Base-by-base conservation (phyloP, 2,888 invertebrate genomes). In the Nowickia ferox region DNA sequence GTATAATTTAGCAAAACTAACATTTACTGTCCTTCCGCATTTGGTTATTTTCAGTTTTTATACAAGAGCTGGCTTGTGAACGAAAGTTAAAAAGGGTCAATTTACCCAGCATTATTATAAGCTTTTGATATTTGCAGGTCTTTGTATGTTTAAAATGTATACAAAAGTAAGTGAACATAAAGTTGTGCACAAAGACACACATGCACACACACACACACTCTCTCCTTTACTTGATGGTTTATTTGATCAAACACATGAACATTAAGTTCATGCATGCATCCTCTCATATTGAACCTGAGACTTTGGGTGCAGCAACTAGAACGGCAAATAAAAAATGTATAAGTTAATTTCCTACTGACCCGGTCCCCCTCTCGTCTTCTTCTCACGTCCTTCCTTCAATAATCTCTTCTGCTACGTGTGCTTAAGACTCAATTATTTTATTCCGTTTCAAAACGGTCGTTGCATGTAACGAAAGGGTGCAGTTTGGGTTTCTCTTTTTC, bases 71-170 rank as follows among this genome's bases (percentile, higher is more conserved):
- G 10, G 48, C 46, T 30, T 59, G 40, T 71, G 59, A 76, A 80
- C 61, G 38, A 40, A 55, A 53, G 59, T 65, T 69, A 19, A 65
- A 80, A 76, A 66, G 61, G 69, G 79, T 83, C 79, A 86, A 83
- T 86, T 83, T 86, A 72, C 79, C 5, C 72, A 76, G 53, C 55
- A 86, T 83, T 86, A 83, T 83, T 80, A 79, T 76, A 83, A 86
- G 79, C 86, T 75, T 83, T 86, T 72, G 59, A 79, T 86, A 83
- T 86, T 86, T 66, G 71, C 85, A 78, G 81, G 77, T 69, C 74
- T n/a, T 30, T 53, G 17, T 61, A 15, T 48, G 40, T 30, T 57
- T 6, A 11, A 42, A 40, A 46, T 71, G 79, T 79, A 75, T 69
- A 75, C 68, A 15, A 46, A 78, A 82, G 63, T 72, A 74, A 74